These are phyloP conservation scores for Nannoperca australis DNA, from an alignment of 2,797 vertebrate species.

Conservation along the genomic window DNA sequence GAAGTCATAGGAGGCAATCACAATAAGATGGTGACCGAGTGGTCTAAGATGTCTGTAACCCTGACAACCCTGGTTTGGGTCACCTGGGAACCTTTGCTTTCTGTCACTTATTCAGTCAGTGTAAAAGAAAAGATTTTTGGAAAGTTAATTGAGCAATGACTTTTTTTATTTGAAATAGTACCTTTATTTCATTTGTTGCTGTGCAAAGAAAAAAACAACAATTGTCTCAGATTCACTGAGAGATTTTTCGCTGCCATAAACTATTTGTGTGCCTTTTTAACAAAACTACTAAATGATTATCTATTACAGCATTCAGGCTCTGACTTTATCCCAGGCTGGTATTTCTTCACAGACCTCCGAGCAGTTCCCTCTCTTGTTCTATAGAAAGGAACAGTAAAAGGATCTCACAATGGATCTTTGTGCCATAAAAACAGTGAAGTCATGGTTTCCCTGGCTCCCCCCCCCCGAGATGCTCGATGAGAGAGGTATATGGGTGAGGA, in stretches of 20 bases:
- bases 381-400: slow-evolving; percentile 80
- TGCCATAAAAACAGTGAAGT: slow-evolving; percentile 77
- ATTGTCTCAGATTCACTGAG: background rate
- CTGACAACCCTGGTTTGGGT: background rate
- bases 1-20: background rate
- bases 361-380: slow-evolving; percentile 65
- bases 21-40: background rate
- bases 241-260: background rate
- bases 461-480: slow-evolving; percentile 74
- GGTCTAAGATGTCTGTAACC: background rate
- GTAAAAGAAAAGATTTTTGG: background rate
- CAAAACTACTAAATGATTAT: background rate
- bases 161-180: background rate
- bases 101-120: background rate
- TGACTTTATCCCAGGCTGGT: slow-evolving; percentile 74
- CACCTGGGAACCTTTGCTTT: background rate
- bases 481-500: slow-evolving; percentile 21
- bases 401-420: slow-evolving; percentile 78
- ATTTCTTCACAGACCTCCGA: slow-evolving; percentile 70
- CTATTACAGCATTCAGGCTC: slow-evolving; percentile 62
- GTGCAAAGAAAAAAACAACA: background rate
- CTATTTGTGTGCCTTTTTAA: background rate
- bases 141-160: background rate
- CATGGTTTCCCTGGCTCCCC: slow-evolving; percentile 85
- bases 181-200: background rate